Evolutionary conservation across 2,888 invertebrate genomes (phyloP), one percentile per base, ranked within the genome.

Genomic region (Tipula unca): DNA sequence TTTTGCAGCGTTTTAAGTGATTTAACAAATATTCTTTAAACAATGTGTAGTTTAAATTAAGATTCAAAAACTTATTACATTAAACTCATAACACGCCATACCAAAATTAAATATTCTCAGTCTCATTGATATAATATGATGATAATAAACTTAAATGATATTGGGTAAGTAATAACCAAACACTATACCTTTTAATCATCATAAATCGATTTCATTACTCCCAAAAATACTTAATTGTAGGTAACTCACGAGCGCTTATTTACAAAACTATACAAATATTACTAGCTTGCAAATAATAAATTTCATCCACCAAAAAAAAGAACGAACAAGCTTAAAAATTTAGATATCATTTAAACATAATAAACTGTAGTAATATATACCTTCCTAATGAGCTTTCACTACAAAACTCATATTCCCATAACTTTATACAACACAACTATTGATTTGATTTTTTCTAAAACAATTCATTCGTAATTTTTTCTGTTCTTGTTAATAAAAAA

Each of bases 401-500:
- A 20, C 10, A 25, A 20, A n/a, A 25, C 8, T 10, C 69, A 25
- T 25, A 69, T 10, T 48, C 48, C 17, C 17, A 17, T 17, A 39
- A 10, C 13, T 39, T 10, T 6, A 39, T 39, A 39, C 0, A 69
- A 69, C 69, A 69, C 69, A 69, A 69, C 69, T 69, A 17, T 48
- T 69, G 69, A 69, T 69, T 69, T 69, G 69, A 69, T 69, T 69
- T 69, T 69, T 69, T 69, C 69, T 69, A 69, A 69, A 20, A 69
- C 14, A 25, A 69, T 10, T 69, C 20, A 69, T n/a, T 69, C 20
- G 0, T 69, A 69, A 25, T 69, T 10, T 25, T 69, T 54, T 69
- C 25, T 48, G 2, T 69, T 25, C 25, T 69, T 20, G 25, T 69
- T 25, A 69, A 25, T 17, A 25, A 69, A 8, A 69, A 25, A 25